These are phyloP conservation scores for Sipha flava DNA, from an alignment of 1,140 invertebrate genomes.

Conservation along the genomic window DNA sequence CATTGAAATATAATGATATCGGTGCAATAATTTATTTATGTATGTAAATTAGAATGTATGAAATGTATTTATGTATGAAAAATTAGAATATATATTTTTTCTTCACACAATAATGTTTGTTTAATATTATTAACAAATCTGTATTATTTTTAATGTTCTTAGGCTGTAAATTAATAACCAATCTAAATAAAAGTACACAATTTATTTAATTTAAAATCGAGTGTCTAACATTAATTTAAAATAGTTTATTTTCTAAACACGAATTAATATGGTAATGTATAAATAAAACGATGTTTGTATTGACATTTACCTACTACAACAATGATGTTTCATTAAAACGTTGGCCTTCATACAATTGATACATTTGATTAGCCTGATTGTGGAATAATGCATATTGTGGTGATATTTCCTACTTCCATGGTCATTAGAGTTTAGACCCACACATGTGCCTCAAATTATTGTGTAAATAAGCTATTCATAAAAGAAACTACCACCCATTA, in stretches of 20 bases:
- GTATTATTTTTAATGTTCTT: too few relatives aligned
- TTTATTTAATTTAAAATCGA: too few relatives aligned
- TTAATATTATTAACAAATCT: too few relatives aligned
- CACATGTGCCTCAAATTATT: not conserved
- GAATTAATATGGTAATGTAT: not conserved
- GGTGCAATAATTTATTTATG: too few relatives aligned
- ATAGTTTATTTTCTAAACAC: not conserved
- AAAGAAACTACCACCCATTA: not conserved
- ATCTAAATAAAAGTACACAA: too few relatives aligned
- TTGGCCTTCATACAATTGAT: slow-evolving; percentile 13
- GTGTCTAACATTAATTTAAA: not conserved
- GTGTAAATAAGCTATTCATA: not conserved
- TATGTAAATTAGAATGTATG: too few relatives aligned
- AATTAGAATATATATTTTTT: too few relatives aligned
- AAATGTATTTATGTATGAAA: too few relatives aligned
- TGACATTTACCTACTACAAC: not conserved
- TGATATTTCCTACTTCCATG: not conserved
- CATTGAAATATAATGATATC: too few relatives aligned
- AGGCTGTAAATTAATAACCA: too few relatives aligned
- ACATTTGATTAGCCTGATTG: slow-evolving; percentile 20
- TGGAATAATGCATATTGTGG: not conserved
- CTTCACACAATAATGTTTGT: too few relatives aligned
- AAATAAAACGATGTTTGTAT: not conserved
- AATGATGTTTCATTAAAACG: not conserved
- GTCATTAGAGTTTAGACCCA: not conserved